Evolutionary conservation across 2,797 vertebrate species (phyloP).

Genomic region (Microcaecilia unicolor): DNA sequence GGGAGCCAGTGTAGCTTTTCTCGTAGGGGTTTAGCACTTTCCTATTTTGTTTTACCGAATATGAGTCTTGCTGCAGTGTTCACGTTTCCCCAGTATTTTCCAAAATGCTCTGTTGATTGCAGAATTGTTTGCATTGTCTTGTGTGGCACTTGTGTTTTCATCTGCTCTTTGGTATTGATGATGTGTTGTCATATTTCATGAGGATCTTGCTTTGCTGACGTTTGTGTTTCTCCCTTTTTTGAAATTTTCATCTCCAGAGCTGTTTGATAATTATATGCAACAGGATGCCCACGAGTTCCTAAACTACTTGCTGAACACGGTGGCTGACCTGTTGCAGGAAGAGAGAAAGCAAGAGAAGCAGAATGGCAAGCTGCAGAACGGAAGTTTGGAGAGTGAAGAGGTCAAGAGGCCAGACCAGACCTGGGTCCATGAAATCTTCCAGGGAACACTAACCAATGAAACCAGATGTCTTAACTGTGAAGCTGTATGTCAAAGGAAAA

Average conservation of each 20-base stretch:
- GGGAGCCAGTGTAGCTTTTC: too few relatives aligned
- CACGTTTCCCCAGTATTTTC: too few relatives aligned
- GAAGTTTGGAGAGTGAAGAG: slow-evolving; percentile 56
- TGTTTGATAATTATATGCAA: slow-evolving; percentile 92
- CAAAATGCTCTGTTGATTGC: too few relatives aligned
- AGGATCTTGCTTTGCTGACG: too few relatives aligned
- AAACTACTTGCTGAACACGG: slow-evolving; percentile 90
- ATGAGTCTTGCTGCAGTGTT: too few relatives aligned
- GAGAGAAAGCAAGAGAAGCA: slow-evolving; percentile 86
- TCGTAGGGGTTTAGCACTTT: too few relatives aligned
- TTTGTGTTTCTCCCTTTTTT: not conserved
- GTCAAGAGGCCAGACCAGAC: slow-evolving; percentile 75
- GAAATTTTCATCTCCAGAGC: slow-evolving; percentile 61
- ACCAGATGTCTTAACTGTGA: slow-evolving; percentile 90
- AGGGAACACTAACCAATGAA: slow-evolving; percentile 88
- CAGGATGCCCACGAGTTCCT: slow-evolving; percentile 87
- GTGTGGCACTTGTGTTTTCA: too few relatives aligned
- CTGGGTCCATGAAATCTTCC: slow-evolving; percentile 92
- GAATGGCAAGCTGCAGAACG: slow-evolving; percentile 81
- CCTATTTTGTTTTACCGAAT: too few relatives aligned
- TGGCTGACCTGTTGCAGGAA: slow-evolving; percentile 84
- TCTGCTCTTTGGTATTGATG: too few relatives aligned
- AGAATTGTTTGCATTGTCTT: too few relatives aligned
- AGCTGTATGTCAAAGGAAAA: slow-evolving; percentile 78
- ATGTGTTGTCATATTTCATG: too few relatives aligned